A percentile compares a stretch with the other conserved stretches of the same genome.
Evolutionary conservation across 1,140 invertebrate species (phyloP).

Genomic region (Cylas formicarius): DNA sequence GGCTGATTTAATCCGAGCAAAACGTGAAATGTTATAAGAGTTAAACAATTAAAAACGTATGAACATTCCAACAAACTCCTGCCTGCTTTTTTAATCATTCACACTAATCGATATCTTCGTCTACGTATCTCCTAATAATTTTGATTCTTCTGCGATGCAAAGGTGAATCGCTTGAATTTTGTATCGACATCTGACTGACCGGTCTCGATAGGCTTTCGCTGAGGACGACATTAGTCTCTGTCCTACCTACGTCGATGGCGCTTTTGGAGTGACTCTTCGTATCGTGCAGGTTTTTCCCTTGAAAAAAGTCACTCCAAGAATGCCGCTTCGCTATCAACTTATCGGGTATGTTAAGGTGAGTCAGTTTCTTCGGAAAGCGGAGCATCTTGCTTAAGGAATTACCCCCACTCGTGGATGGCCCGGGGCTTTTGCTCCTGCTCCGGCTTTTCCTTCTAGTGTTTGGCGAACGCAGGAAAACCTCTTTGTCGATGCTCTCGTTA

Average conservation of each 20-base stretch:
- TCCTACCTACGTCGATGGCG: slow-evolving; percentile 18
- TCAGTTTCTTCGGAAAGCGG: slow-evolving; percentile 27
- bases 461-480: slow-evolving; percentile 34
- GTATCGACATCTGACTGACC: slow-evolving; percentile 24
- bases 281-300: slow-evolving; percentile 12
- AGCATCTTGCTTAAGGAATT: slow-evolving; percentile 25
- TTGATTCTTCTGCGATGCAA: slow-evolving; percentile 27
- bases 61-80: slow-evolving; percentile 13
- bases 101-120: slow-evolving; percentile 27
- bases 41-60: not conserved
- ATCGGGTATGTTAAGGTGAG: slow-evolving; percentile 11
- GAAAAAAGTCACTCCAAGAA: slow-evolving; percentile 22
- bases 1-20: not conserved
- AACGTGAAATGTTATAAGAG: not conserved
- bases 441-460: slow-evolving; percentile 27
- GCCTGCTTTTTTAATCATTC: slow-evolving; percentile 12
- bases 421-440: slow-evolving; percentile 14
- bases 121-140: slow-evolving; percentile 29
- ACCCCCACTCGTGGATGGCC: slow-evolving; percentile 14
- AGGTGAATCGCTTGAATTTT: slow-evolving; percentile 24
- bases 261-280: slow-evolving; percentile 26
- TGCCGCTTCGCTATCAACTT: slow-evolving; percentile 19
- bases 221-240: slow-evolving; percentile 4
- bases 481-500: slow-evolving; percentile 22
- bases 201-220: not conserved